Percentiles rank a stretch among this genome's conserved stretches.
phyloP scores from a whole-genome alignment of 1,140 invertebrate genomes.

The Neotoxoptera formosana region DNA sequence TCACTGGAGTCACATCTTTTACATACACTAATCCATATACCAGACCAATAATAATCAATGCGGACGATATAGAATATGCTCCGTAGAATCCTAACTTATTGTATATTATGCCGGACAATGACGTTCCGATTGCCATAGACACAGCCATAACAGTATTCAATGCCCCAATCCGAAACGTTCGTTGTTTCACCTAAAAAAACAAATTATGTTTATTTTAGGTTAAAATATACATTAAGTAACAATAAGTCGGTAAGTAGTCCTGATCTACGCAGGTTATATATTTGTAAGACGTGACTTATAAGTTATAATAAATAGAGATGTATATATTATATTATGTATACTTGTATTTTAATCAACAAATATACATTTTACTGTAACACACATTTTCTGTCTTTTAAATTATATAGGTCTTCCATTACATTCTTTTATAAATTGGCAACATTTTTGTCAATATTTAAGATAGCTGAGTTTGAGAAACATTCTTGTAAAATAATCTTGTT shows the following conservation, averaged over 20 bases:
- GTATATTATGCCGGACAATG: constrained; percentile 62
- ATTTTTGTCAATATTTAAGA: neutral
- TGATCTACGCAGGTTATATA: neutral
- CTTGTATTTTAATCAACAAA: neutral
- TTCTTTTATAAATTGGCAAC: neutral
- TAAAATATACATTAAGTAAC: neutral
- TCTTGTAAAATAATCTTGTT: neutral
- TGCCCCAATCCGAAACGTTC: constrained; percentile 82
- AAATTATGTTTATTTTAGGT: neutral
- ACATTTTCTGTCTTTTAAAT: neutral
- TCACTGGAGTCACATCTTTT: constrained; percentile 65
- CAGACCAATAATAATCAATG: constrained; percentile 75
- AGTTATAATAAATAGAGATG: neutral
- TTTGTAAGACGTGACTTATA: neutral
- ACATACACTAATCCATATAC: constrained; percentile 74
- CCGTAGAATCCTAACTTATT: constrained; percentile 81
- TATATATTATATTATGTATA: neutral
- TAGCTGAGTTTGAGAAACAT: neutral
- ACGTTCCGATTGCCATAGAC: constrained; percentile 72
- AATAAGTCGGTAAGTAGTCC: too few relatives aligned
- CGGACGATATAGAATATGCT: constrained; percentile 77
- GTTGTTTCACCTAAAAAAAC: constrained; percentile 68
- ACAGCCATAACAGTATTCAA: constrained; percentile 82
- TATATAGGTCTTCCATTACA: neutral
- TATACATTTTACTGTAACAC: neutral